phyloP scores from a whole-genome alignment of 2,888 invertebrate species.

The Endotricha flammealis region DNA sequence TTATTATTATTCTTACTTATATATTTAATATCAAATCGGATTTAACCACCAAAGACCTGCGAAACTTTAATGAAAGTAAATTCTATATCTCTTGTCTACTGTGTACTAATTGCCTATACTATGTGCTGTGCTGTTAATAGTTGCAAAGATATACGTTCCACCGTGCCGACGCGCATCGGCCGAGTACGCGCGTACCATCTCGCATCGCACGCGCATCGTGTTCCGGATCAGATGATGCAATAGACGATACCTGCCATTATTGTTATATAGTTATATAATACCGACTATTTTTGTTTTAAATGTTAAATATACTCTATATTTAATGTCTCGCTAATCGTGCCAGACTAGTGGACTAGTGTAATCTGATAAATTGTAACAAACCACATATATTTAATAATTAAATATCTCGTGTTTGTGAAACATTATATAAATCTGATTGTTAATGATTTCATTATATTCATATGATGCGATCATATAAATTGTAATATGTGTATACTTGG shows the following conservation, averaged over 20 bases:
- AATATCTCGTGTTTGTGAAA: slow-evolving; percentile 9
- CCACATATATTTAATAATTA: neutral
- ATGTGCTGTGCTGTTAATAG: slow-evolving; percentile 11
- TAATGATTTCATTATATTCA: slow-evolving; percentile 9
- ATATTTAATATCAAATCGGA: neutral
- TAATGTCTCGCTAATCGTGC: slow-evolving; percentile 10
- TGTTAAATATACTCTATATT: slow-evolving; percentile 18
- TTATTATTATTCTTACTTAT: slow-evolving; percentile 2
- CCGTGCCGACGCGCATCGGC: neutral
- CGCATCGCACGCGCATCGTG: slow-evolving; percentile 30
- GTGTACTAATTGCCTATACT: slow-evolving; percentile 1
- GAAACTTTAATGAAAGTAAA: neutral
- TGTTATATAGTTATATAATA: slow-evolving; percentile 39
- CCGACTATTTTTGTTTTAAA: slow-evolving; percentile 25
- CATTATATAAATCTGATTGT: slow-evolving; percentile 7
- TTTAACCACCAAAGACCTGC: slow-evolving; percentile 4
- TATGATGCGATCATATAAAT: slow-evolving; percentile 8
- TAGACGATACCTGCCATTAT: slow-evolving; percentile 55
- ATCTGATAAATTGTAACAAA: slow-evolving; percentile 4
- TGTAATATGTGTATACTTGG: slow-evolving; percentile 8
- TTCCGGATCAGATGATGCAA: slow-evolving; percentile 61
- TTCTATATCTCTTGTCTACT: neutral
- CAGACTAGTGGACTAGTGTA: slow-evolving; percentile 4
- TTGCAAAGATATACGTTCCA: slow-evolving; percentile 3
- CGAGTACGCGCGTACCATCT: neutral